Base-by-base conservation (phyloP, 2,888 invertebrate genomes). In the Hofmannophila pseudospretella region DNA sequence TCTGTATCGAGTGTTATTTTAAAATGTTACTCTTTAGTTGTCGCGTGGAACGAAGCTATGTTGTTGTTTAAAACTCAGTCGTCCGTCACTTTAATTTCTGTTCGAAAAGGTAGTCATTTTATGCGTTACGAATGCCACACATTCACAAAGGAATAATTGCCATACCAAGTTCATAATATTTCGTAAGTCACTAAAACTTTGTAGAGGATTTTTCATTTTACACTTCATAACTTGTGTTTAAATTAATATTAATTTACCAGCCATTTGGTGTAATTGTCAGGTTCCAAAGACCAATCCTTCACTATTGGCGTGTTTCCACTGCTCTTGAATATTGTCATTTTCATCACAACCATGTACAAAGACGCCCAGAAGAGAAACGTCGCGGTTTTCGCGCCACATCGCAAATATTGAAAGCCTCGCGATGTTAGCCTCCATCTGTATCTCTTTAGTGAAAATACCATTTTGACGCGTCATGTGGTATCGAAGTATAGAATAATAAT, bases 261-360 rank as follows among this genome's bases (percentile, higher is more conserved):
- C 84, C 82, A 84, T 58, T 77, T 78, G 41, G 78, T 79, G 64
- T 84, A 79, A 65, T 85, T 84, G 66, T 86, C 85, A 77, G 80
- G 76, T 67, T 61, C 60, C 47, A 61, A 54, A 38, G 77, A 59
- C 79, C 77, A 80, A 26, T 80, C 77, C 54, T 75, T 77, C 47
- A 62, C 58, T 11, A 54, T 69, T 34, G 74, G 67, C 7, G 67
- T 48, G 45, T 54, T 70, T 31, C 47, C 64, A 49, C 52, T 73
- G 69, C 67, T 78, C 56, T 85, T 86, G 73, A 87, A 84, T 54
- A 88, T 64, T 3, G 88, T 86, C 69, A 86, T 66, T 61, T 75
- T 86, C 84, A 88, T 80, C 39, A 82, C 84, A 25, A 80, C 51
- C 65, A 87, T 67, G 42, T 87, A 87, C 3, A 86, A 54, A 5